Conservation (phyloP, 1,140 invertebrate species). For the Ridgeia piscesae region DNA sequence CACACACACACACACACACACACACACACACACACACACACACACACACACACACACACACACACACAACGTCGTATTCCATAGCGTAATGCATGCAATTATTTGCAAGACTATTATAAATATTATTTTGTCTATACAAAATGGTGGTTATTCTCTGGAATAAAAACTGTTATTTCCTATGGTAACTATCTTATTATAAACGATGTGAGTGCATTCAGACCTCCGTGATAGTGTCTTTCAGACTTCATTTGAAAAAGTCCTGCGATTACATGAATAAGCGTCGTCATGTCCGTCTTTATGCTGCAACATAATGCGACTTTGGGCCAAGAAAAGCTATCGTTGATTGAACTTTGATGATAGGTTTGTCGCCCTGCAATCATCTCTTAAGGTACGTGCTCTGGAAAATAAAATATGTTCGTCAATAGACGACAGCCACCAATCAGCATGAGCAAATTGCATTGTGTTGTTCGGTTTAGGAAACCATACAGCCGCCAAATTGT, state of each 20-base stretch:
- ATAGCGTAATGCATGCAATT: background rate
- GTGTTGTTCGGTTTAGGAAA: background rate
- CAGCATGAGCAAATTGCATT: background rate
- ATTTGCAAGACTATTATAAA: background rate
- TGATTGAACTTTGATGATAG: background rate
- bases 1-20: background rate
- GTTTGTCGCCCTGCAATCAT: background rate
- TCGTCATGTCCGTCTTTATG: background rate
- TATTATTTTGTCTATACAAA: background rate
- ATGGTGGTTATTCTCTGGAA: background rate
- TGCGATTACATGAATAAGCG: background rate
- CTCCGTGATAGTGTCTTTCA: background rate
- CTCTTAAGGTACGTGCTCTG: background rate
- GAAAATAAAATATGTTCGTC: background rate
- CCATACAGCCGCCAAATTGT: no score
- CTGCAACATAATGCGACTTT: background rate
- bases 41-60: background rate
- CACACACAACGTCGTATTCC: background rate
- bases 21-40: background rate
- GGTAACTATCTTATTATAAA: background rate
- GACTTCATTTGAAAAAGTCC: background rate
- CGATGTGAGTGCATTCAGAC: background rate
- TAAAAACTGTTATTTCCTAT: background rate
- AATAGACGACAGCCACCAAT: background rate
- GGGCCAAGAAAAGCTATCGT: background rate